Conservation (phyloP, 2,888 invertebrate genomes). For the Xestia sexstrigata region DNA sequence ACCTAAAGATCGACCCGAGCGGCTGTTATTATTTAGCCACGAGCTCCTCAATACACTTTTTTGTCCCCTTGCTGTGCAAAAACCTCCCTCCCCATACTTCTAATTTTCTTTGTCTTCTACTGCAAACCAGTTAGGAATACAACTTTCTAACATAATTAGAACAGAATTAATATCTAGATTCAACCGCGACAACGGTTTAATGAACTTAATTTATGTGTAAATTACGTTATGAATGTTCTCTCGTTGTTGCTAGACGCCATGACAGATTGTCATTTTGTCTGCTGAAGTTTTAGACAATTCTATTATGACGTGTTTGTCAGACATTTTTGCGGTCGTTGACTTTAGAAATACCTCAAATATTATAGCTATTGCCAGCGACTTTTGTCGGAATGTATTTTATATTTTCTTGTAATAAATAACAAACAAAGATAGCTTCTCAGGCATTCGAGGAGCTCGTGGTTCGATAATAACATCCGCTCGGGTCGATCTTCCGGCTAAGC, state of each 20-base stretch:
- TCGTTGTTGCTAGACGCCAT: slow-evolving; percentile 10
- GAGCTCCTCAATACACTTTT: no score
- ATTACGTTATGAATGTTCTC: slow-evolving; percentile 18
- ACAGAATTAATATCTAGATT: slow-evolving; percentile 1
- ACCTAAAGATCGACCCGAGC: no score
- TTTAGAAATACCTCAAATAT: slow-evolving; percentile 14
- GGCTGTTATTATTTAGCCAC: no score
- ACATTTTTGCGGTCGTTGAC: slow-evolving; percentile 2
- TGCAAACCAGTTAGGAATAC: not conserved
- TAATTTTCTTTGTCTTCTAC: not conserved
- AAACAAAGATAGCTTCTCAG: not conserved
- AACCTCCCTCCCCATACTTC: not conserved
- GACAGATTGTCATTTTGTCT: slow-evolving; percentile 34
- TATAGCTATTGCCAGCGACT: not conserved
- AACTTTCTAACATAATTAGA: not conserved
- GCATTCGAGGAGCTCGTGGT: not conserved
- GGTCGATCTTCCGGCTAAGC: no score
- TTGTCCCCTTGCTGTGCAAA: no score
- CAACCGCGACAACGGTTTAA: not conserved
- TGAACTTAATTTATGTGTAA: slow-evolving; percentile 17
- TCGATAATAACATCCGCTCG: no score
- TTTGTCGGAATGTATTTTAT: not conserved
- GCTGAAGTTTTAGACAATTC: slow-evolving; percentile 18
- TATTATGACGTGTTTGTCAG: slow-evolving; percentile 27
- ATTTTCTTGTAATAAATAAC: not conserved